Percentiles rank a stretch among this genome's conserved stretches.
These are phyloP conservation scores for Stenotaenia linearis DNA, from an alignment of 2,888 invertebrate species.

Conservation along the genomic window DNA sequence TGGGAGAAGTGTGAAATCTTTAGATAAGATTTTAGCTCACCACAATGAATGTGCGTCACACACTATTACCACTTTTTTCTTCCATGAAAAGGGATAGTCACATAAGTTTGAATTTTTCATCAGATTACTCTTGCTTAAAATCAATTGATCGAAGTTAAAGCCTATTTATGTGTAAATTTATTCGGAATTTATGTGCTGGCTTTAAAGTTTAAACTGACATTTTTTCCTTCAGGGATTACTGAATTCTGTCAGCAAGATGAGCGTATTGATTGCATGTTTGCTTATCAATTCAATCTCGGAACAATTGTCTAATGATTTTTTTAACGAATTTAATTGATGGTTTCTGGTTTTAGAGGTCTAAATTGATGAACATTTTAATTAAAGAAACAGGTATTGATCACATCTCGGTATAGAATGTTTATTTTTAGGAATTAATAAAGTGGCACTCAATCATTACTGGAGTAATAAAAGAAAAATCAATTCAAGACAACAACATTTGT, in stretches of 20 bases:
- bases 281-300: neutral
- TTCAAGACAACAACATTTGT: no score
- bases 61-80: neutral
- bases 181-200: neutral
- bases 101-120: neutral
- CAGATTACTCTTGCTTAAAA: neutral
- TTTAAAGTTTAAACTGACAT: neutral
- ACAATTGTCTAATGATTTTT: neutral
- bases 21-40: constrained; percentile 14
- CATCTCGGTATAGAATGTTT: neutral
- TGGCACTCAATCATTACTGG: no score
- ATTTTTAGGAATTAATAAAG: no score
- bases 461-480: no score
- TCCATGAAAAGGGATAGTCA: neutral
- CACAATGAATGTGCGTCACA: neutral
- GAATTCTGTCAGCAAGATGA: no score
- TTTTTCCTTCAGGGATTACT: neutral
- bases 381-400: neutral
- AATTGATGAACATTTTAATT: neutral
- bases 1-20: neutral
- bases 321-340: neutral
- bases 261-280: neutral
- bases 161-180: neutral
- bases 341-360: neutral
- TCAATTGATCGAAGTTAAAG: neutral